phyloP scores from a whole-genome alignment of 2,888 invertebrate species.

The Apamea epomidion region DNA sequence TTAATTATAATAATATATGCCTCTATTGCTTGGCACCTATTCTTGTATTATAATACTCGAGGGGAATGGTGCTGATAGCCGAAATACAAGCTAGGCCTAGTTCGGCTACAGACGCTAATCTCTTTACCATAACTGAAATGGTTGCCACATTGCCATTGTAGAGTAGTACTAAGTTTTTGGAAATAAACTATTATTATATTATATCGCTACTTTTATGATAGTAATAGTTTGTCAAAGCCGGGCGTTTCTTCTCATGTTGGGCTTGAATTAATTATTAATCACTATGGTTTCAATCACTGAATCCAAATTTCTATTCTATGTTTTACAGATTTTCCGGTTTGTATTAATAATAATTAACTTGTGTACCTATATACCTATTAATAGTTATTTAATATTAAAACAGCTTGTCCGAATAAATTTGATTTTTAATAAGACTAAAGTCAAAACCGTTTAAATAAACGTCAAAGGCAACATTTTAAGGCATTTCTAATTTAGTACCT shows the following conservation, averaged over 20 bases:
- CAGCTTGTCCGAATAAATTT: background rate
- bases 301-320: background rate
- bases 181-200: too few relatives aligned
- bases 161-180: too few relatives aligned
- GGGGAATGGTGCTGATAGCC: too few relatives aligned
- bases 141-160: too few relatives aligned
- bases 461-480: background rate
- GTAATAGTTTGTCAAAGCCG: background rate
- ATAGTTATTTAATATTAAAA: background rate
- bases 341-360: too few relatives aligned
- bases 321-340: too few relatives aligned
- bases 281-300: background rate
- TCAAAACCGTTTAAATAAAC: background rate
- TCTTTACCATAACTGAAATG: too few relatives aligned
- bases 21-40: too few relatives aligned
- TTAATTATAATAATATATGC: too few relatives aligned
- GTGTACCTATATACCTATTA: background rate
- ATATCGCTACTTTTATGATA: background rate
- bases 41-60: too few relatives aligned
- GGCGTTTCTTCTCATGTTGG: background rate
- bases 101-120: too few relatives aligned
- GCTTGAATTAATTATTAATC: background rate
- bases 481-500: background rate
- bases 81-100: too few relatives aligned
- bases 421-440: background rate